Base-by-base conservation (phyloP, 2,113 vertebrate species). In the Salvelinus fontinalis region DNA sequence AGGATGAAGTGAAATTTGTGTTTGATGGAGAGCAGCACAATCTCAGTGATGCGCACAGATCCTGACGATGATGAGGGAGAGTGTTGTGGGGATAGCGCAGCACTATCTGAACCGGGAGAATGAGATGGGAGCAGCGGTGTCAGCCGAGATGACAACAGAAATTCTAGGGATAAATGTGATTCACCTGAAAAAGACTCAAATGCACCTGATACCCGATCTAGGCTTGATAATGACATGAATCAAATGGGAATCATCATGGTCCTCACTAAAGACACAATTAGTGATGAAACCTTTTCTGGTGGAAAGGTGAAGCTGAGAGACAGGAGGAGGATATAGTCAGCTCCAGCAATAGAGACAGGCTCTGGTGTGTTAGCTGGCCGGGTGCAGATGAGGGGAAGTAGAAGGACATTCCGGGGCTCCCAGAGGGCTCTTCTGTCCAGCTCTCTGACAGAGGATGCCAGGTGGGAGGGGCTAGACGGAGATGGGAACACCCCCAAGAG, bases 1-100 rank as follows among this genome's bases (percentile, higher is more conserved):
- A 96, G 44, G 84, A 94, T 59, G 95, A 93, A 0, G 89, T 92
- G 79, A 94, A 93, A 89, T 95, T 94, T 27, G 94, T 96, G 70
- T 92, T 90, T 97, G 51, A 93, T 93, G 31, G 84, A 78, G 54
- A 83, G 90, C 18, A 90, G 88, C 84, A 82, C 83, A 12, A 51
- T 1, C 29, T 66, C 83, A 54, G 76, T 74, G 86, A 83, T 80
- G 86, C 76, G 83, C 73, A n/a, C 70, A 48, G 81, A 78, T 75
- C 73, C 75, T 79, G 49, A 70, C 67, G 81, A 66, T 79, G 80
- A 34, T 6, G 31, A 74, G 26, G 76, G 70, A 22, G 89, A 90
- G 76, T 57, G 62, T 49, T 48, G 20, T n/a, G 67, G 44, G 27
- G 69, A 64, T 27, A 51, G 65, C 13, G n/a, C 67, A 29, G 29